These are phyloP conservation scores for Pygoscelis antarcticus DNA, from an alignment of 2,113 vertebrate genomes.

Conservation along the genomic window DNA sequence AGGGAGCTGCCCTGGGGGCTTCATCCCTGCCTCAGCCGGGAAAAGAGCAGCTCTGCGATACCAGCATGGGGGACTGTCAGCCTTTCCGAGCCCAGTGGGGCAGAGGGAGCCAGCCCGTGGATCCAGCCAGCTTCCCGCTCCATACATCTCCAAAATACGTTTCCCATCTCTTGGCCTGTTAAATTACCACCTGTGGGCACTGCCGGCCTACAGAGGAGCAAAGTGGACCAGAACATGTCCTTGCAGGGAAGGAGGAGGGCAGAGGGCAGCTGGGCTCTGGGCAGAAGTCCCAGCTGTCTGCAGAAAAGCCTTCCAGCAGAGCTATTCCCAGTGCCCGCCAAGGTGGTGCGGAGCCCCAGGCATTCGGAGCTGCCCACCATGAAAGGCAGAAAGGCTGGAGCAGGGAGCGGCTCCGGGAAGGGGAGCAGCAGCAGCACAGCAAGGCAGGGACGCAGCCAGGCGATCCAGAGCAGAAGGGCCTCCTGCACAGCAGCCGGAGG, in stretches of 20 bases:
- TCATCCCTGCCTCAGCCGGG: neutral
- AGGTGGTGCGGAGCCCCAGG: accelerated
- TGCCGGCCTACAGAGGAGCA: neutral
- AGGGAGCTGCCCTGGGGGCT: neutral
- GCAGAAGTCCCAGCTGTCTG: neutral
- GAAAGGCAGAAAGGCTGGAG: neutral
- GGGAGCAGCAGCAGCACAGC: neutral
- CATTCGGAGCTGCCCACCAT: neutral
- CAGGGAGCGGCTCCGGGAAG: neutral
- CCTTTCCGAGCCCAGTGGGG: neutral
- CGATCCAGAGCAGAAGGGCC: neutral
- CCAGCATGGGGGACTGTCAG: neutral
- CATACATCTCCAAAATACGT: neutral
- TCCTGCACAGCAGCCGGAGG: neutral
- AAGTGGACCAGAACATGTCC: neutral
- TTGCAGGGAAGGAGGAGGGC: neutral
- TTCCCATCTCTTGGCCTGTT: neutral
- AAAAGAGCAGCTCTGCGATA: neutral
- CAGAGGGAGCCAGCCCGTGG: neutral
- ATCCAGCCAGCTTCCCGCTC: neutral
- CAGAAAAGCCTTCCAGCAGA: neutral
- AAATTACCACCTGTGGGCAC: neutral
- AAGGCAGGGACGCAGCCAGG: neutral
- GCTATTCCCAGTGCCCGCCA: neutral
- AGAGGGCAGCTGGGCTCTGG: neutral